These are phyloP conservation scores for Netta rufina DNA, from an alignment of 2,797 vertebrate species.

Conservation along the genomic window DNA sequence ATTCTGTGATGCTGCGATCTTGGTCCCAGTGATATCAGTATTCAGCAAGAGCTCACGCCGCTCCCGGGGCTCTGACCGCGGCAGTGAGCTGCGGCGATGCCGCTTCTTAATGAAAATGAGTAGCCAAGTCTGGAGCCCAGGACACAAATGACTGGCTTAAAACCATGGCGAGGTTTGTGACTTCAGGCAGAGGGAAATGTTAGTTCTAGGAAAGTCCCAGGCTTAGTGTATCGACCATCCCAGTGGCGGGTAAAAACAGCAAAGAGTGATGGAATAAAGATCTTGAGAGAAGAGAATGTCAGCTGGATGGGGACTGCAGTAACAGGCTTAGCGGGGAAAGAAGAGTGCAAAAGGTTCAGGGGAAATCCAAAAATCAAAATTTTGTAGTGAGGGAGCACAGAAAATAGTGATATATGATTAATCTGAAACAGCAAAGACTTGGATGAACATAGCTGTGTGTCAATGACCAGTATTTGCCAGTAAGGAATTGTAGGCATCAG, in stretches of 20 bases:
- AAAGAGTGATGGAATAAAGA: background rate
- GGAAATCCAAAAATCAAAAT: rapidly evolving
- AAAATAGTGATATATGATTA: background rate
- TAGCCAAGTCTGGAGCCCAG: background rate
- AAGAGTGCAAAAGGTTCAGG: no score
- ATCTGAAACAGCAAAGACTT: background rate
- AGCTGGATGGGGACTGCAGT: background rate
- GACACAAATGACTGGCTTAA: background rate
- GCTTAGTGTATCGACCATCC: background rate
- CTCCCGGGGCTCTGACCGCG: background rate
- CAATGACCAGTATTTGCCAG: background rate
- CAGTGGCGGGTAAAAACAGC: background rate
- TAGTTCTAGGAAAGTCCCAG: background rate
- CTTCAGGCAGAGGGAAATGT: background rate
- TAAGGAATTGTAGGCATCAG: background rate
- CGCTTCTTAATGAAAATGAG: no score
- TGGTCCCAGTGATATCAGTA: background rate
- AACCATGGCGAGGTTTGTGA: background rate
- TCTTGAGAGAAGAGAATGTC: background rate
- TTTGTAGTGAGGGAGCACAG: background rate
- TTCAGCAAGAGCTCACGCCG: background rate
- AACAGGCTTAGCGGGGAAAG: rapidly evolving
- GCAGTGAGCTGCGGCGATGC: background rate
- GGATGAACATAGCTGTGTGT: background rate
- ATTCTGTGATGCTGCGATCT: no score